phyloP scores from a whole-genome alignment of 2,888 invertebrate species.

The Philopedon plagiatum region DNA sequence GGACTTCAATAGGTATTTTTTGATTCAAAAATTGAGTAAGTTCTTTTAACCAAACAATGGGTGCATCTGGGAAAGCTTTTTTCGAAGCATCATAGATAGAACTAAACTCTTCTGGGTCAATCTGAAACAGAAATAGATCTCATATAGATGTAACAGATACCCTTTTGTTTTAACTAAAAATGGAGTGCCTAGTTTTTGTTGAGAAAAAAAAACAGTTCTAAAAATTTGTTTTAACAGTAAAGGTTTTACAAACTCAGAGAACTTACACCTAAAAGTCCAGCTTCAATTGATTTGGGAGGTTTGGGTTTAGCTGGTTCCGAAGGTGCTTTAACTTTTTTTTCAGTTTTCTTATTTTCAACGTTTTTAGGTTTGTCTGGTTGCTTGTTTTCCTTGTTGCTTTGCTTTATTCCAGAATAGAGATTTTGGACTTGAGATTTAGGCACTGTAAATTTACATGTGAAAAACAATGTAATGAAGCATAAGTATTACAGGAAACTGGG shows the following conservation, averaged over 20 bases:
- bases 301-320: slow-evolving; percentile 72
- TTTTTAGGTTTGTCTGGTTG: slow-evolving; percentile 65
- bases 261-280: slow-evolving; percentile 73
- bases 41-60: slow-evolving; percentile 80
- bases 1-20: slow-evolving; percentile 75
- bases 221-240: too few relatives aligned
- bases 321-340: slow-evolving; percentile 70
- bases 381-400: slow-evolving; percentile 75
- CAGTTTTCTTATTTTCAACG: slow-evolving; percentile 69
- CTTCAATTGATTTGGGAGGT: slow-evolving; percentile 77
- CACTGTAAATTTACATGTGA: slow-evolving; percentile 74
- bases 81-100: slow-evolving; percentile 73
- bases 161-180: not conserved
- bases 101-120: slow-evolving; percentile 74
- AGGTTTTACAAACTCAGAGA: not conserved
- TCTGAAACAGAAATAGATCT: slow-evolving; percentile 69
- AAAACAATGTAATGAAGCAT: too few relatives aligned
- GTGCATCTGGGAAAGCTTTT: slow-evolving; percentile 79
- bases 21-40: slow-evolving; percentile 77
- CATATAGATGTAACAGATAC: not conserved
- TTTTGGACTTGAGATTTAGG: slow-evolving; percentile 79
- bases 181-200: too few relatives aligned
- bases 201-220: too few relatives aligned
- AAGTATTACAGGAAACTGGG: too few relatives aligned
- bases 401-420: slow-evolving; percentile 76